Conservation (phyloP, 2,888 invertebrate species). For the Villa cingulata region DNA sequence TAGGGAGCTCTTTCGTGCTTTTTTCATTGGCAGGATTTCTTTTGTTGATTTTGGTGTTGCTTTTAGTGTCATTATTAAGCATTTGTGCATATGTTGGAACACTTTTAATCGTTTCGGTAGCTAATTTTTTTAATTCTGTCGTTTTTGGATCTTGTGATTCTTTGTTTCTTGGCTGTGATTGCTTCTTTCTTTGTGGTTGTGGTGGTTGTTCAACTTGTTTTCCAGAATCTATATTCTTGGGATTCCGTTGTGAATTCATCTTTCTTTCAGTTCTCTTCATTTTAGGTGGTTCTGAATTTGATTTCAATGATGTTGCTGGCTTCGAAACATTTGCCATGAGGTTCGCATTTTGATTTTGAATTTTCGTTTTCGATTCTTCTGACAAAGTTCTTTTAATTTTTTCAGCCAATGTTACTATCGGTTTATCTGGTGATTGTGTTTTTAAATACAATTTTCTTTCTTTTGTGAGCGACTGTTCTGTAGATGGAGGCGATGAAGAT, state of each 20-base stretch:
- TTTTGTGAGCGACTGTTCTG: no score
- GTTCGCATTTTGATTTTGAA: neutral
- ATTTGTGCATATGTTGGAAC: slow-evolving; percentile 13
- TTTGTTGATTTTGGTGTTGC: neutral
- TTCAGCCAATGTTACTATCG: slow-evolving; percentile 9
- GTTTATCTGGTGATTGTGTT: neutral
- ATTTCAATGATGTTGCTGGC: neutral
- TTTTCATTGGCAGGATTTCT: neutral
- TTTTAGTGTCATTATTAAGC: slow-evolving; percentile 3
- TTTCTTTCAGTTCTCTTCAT: neutral
- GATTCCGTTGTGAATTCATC: slow-evolving; percentile 2
- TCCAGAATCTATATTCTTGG: no score
- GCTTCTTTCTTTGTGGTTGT: neutral
- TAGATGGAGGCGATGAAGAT: no score
- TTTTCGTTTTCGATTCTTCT: neutral
- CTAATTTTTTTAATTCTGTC: neutral
- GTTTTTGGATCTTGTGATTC: neutral
- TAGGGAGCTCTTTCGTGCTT: neutral
- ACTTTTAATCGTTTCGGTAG: neutral
- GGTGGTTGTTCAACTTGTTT: neutral
- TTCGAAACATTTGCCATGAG: no score
- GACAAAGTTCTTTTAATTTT: slow-evolving; percentile 9
- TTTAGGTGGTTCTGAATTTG: neutral
- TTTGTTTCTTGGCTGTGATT: neutral
- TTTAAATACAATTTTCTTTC: neutral